Percentiles rank a stretch among this genome's conserved stretches.
phyloP scores from a whole-genome alignment of 2,888 invertebrate genomes.

The Orgyia antiqua region DNA sequence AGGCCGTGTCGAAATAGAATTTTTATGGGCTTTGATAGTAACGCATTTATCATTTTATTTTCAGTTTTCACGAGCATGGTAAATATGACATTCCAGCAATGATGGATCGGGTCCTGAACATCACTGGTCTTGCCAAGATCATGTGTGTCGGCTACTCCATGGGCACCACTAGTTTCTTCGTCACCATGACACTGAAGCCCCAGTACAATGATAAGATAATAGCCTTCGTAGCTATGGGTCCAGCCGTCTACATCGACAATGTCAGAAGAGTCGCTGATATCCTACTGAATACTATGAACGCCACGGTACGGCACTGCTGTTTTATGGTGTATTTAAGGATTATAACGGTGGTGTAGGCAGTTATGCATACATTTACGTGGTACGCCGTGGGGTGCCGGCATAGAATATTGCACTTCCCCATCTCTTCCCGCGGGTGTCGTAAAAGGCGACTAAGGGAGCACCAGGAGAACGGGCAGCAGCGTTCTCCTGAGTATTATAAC shows the following conservation, averaged over 20 bases:
- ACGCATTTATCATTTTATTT: slow-evolving; percentile 23
- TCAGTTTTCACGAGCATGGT: slow-evolving; percentile 79
- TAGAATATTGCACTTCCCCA: too few species aligned
- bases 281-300: slow-evolving; percentile 37
- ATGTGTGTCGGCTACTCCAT: slow-evolving; percentile 80
- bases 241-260: slow-evolving; percentile 68
- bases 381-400: too few species aligned
- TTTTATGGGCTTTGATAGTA: too few species aligned
- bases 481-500: too few species aligned
- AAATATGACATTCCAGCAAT: slow-evolving; percentile 76
- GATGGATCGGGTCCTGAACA: slow-evolving; percentile 68
- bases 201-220: slow-evolving; percentile 74
- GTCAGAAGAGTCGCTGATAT: slow-evolving; percentile 32
- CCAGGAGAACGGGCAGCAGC: too few species aligned
- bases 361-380: too few species aligned
- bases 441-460: too few species aligned
- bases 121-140: slow-evolving; percentile 54
- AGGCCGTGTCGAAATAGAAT: too few species aligned
- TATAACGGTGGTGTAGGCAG: too few species aligned
- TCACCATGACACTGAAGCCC: slow-evolving; percentile 73
- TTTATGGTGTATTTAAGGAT: too few species aligned
- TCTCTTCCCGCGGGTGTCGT: too few species aligned
- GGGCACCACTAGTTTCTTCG: slow-evolving; percentile 76
- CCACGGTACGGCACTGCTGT: slow-evolving; percentile 31
- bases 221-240: slow-evolving; percentile 72